Evolutionary conservation across 2,888 invertebrate species (phyloP).

Genomic region (Phorcus lineatus): DNA sequence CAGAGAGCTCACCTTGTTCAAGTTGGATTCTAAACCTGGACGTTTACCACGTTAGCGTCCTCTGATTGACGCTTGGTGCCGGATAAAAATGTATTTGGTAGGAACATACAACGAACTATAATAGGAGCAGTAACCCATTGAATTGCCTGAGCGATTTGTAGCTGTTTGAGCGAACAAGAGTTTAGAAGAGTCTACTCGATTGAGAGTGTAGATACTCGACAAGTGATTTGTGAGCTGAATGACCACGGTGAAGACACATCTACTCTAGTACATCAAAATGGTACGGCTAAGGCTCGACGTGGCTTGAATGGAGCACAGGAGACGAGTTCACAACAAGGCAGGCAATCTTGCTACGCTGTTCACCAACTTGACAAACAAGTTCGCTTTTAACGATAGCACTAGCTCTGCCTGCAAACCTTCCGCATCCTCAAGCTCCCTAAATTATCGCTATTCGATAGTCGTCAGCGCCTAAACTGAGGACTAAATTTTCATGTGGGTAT

Average conservation of each 20-base stretch:
- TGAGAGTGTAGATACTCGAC: not conserved
- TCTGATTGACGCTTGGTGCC: not conserved
- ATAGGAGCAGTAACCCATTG: not conserved
- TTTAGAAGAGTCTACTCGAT: not conserved
- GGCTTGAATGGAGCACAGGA: not conserved
- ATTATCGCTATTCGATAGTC: too few relatives aligned
- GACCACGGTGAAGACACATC: not conserved
- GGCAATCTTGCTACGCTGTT: conserved; percentile 1
- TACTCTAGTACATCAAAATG: not conserved
- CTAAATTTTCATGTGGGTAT: too few relatives aligned
- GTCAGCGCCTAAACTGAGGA: too few relatives aligned
- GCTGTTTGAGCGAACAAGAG: not conserved
- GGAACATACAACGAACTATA: not conserved
- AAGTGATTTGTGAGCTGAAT: not conserved
- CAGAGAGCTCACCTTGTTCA: not conserved
- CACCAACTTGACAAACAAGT: not conserved
- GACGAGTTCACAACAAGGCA: not conserved
- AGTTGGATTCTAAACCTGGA: not conserved
- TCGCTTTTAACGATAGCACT: too few relatives aligned
- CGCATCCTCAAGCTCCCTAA: too few relatives aligned
- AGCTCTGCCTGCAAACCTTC: too few relatives aligned
- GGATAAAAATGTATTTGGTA: not conserved
- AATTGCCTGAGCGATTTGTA: not conserved
- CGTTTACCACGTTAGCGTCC: not conserved
- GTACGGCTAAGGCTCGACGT: not conserved